Evolutionary conservation across 2,797 vertebrate genomes (phyloP).

Genomic region (Brotula barbata): DNA sequence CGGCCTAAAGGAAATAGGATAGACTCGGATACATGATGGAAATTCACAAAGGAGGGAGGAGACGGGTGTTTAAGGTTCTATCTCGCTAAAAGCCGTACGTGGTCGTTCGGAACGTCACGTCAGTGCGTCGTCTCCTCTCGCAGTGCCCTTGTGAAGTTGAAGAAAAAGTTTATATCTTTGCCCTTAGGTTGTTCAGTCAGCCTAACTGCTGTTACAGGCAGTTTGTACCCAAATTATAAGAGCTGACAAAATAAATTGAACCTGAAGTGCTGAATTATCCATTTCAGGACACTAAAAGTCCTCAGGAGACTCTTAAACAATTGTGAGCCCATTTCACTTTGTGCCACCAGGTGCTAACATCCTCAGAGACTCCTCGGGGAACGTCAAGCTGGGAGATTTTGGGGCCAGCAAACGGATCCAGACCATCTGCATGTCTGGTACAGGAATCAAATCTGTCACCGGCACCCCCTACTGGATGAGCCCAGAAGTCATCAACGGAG

Average conservation of each 20-base stretch:
- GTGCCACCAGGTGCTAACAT: conserved; percentile 87
- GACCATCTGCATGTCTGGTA: conserved; percentile 94
- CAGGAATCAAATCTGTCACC: conserved; percentile 91
- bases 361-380: conserved; percentile 90
- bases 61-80: conserved; percentile 22
- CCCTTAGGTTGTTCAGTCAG: background rate
- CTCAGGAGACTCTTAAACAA: conserved; percentile 40
- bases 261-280: conserved; percentile 6
- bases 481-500: conserved; percentile 92
- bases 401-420: conserved; percentile 94
- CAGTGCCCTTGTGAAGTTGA: background rate
- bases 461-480: conserved; percentile 98
- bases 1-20: conserved; percentile 55
- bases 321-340: conserved; percentile 37
- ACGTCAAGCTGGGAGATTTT: conserved; percentile 94
- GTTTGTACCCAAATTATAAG: conserved; percentile 8
- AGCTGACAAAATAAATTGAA: conserved; percentile 7
- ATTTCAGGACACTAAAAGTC: conserved; percentile 8
- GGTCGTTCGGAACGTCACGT: conserved; percentile 19
- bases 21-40: conserved; percentile 50
- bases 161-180: conserved; percentile 29
- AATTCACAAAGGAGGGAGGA: conserved; percentile 42
- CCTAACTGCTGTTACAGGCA: conserved; percentile 9
- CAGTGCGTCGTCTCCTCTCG: conserved; percentile 8
- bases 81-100: background rate